Evolutionary conservation across 2,113 vertebrate species (phyloP).

Genomic region (Panthera leo): DNA sequence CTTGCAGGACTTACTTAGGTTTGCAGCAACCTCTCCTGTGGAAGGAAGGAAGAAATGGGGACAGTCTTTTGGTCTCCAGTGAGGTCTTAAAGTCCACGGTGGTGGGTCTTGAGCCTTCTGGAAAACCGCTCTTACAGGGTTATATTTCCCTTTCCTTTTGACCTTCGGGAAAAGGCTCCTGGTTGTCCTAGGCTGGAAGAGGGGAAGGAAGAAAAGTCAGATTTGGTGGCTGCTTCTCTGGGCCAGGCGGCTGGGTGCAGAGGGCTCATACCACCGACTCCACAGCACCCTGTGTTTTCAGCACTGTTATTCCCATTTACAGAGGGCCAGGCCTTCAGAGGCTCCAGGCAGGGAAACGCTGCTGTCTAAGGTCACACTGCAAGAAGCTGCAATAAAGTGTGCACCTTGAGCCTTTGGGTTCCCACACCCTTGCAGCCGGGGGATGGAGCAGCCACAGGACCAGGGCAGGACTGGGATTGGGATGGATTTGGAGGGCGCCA

Average conservation of each 20-base stretch:
- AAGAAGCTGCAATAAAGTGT: background rate
- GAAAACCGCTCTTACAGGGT: background rate
- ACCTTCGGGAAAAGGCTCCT: background rate
- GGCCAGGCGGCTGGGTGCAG: background rate
- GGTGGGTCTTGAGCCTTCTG: background rate
- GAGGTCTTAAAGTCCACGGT: background rate
- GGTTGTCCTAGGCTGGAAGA: background rate
- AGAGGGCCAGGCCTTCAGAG: background rate
- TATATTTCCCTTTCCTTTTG: background rate
- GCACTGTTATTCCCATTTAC: background rate
- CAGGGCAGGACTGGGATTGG: background rate
- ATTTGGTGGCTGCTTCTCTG: background rate
- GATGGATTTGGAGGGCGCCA: background rate
- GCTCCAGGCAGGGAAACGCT: background rate
- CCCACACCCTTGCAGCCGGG: background rate
- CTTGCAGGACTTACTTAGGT: background rate
- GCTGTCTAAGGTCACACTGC: background rate
- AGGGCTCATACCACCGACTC: background rate
- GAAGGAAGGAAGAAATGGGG: background rate
- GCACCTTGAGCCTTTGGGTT: background rate
- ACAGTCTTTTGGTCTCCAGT: background rate
- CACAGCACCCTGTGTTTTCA: background rate
- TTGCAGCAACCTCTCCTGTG: background rate
- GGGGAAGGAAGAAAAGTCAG: background rate
- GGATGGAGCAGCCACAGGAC: accelerated